Percentiles rank a stretch among this genome's conserved stretches.
Conservation (phyloP, 2,888 invertebrate species). For the Synanthedon myopaeformis region DNA sequence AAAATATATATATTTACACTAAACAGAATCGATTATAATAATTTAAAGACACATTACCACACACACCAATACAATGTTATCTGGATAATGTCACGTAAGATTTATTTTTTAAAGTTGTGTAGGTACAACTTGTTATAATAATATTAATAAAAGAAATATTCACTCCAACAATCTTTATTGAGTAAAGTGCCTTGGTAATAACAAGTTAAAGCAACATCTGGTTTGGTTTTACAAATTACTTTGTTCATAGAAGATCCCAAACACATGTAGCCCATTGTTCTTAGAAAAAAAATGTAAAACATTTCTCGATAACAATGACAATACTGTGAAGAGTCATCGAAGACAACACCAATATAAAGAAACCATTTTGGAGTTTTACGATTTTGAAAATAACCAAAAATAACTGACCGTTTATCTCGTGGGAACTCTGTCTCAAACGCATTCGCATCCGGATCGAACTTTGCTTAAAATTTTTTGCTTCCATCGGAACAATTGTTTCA, state of each 20-base stretch:
- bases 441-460: slow-evolving; percentile 62
- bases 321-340: slow-evolving; percentile 39
- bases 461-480: slow-evolving; percentile 43
- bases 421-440: slow-evolving; percentile 37
- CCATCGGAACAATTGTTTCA: slow-evolving; percentile 47
- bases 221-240: slow-evolving; percentile 33
- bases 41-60: no score
- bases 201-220: slow-evolving; percentile 32
- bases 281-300: slow-evolving; percentile 11
- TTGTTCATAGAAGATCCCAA: slow-evolving; percentile 13
- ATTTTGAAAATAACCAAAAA: slow-evolving; percentile 9
- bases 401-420: slow-evolving; percentile 33
- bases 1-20: no score
- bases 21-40: no score
- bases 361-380: slow-evolving; percentile 26
- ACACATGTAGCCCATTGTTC: slow-evolving; percentile 59
- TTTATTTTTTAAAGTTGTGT: no score
- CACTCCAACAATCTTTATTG: no score
- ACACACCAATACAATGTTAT: no score
- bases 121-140: no score
- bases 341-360: slow-evolving; percentile 42
- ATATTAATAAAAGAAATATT: no score
- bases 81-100: no score
- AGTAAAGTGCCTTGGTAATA: not conserved
- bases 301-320: slow-evolving; percentile 20